Evolutionary conservation across 2,113 vertebrate genomes (phyloP).

Genomic region (Heterotis niloticus): DNA sequence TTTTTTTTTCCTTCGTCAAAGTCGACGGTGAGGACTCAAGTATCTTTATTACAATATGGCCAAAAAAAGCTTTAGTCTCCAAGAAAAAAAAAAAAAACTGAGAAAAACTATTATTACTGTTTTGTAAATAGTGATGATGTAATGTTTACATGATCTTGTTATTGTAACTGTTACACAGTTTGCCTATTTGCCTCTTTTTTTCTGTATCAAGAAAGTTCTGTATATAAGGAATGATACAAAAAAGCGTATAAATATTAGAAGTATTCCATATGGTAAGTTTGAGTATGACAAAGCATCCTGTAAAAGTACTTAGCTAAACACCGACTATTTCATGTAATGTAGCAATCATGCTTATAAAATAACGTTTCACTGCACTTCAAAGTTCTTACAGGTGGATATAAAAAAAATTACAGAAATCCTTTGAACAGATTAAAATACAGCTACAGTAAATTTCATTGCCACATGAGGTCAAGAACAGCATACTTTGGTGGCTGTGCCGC

Average conservation of each 20-base stretch:
- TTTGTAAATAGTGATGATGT: slow-evolving; percentile 54
- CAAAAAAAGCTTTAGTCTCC: slow-evolving; percentile 52
- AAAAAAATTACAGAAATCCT: too few species aligned
- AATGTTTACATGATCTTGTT: slow-evolving; percentile 51
- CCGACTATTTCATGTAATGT: too few species aligned
- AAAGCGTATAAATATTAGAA: slow-evolving; percentile 22
- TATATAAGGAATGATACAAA: slow-evolving; percentile 40
- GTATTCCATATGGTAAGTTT: too few species aligned
- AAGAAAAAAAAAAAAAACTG: slow-evolving; percentile 29
- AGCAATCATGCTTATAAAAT: too few species aligned
- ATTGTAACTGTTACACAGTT: slow-evolving; percentile 56
- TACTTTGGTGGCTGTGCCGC: too few species aligned
- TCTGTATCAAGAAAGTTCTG: slow-evolving; percentile 50
- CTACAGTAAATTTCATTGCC: too few species aligned
- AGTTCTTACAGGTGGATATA: too few species aligned
- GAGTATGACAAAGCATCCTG: too few species aligned
- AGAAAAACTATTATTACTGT: slow-evolving; percentile 27
- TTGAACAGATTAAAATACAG: too few species aligned
- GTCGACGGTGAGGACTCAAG: slow-evolving; percentile 15
- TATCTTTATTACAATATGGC: slow-evolving; percentile 62
- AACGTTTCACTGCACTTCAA: too few species aligned
- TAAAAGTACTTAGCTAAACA: too few species aligned
- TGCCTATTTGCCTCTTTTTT: slow-evolving; percentile 45
- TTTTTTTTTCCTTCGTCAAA: slow-evolving; percentile 22
- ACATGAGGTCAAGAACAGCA: too few species aligned